These are phyloP conservation scores for Lysiphlebus fabarum DNA, from an alignment of 1,140 invertebrate species.

Conservation along the genomic window DNA sequence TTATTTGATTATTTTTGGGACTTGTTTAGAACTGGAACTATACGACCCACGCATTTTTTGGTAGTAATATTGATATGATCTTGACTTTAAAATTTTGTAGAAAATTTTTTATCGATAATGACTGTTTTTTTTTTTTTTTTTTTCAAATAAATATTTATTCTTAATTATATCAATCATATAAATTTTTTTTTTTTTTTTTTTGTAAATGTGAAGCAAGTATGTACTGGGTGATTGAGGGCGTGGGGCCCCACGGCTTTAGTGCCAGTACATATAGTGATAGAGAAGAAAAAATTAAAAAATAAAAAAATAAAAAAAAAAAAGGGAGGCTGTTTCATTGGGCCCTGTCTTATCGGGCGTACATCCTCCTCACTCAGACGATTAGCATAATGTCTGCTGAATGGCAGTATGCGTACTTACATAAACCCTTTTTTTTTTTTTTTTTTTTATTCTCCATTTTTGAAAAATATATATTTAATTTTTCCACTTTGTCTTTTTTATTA, in stretches of 20 bases:
- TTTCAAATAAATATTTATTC: background rate
- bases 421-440: slow-evolving; percentile 1
- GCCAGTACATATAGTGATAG: slow-evolving; percentile 28
- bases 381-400: slow-evolving; percentile 53
- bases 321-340: slow-evolving; percentile 23
- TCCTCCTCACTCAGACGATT: slow-evolving; percentile 52
- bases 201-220: slow-evolving; percentile 29
- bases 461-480: too few relatives aligned
- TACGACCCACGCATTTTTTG: slow-evolving; percentile 19
- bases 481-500: too few relatives aligned
- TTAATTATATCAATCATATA: background rate
- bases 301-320: slow-evolving; percentile 27
- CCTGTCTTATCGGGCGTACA: slow-evolving; percentile 53
- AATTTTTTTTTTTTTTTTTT: background rate
- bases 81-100: slow-evolving; percentile 16
- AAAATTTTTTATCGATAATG: slow-evolving; percentile 18
- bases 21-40: slow-evolving; percentile 16
- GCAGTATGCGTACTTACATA: slow-evolving; percentile 44
- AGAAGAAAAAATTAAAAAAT: slow-evolving; percentile 8
- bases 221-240: slow-evolving; percentile 48
- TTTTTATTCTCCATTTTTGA: too few relatives aligned
- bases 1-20: slow-evolving; percentile 12
- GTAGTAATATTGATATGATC: slow-evolving; percentile 21
- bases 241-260: slow-evolving; percentile 51
- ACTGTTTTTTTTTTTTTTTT: slow-evolving; percentile 6